A percentile compares a stretch with the other conserved stretches of the same genome.
Conservation (phyloP, 2,888 invertebrate species). For the Glyphotaelius pellucidus region DNA sequence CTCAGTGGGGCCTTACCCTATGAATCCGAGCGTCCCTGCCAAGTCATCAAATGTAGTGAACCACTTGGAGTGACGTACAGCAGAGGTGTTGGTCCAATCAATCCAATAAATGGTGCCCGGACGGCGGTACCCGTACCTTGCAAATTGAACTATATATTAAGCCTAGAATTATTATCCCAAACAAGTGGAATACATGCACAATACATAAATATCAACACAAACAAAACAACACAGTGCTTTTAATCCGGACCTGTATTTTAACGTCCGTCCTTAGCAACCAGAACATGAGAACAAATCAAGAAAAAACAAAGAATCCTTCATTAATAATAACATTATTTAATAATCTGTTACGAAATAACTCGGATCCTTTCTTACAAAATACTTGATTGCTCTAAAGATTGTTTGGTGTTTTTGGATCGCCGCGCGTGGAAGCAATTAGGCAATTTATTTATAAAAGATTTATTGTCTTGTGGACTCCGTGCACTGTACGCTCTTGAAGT, state of each 20-base stretch:
- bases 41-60: no score
- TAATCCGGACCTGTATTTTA: background rate
- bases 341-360: background rate
- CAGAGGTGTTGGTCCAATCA: no score
- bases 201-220: background rate
- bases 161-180: no score
- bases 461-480: background rate
- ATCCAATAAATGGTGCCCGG: no score
- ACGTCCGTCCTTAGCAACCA: no score
- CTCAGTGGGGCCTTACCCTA: no score
- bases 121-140: no score
- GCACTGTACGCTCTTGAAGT: background rate
- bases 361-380: background rate
- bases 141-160: no score
- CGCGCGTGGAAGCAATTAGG: background rate
- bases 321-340: background rate
- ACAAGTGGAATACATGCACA: no score
- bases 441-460: background rate
- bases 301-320: background rate
- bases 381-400: background rate
- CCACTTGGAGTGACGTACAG: no score
- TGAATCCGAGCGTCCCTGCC: no score
- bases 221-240: background rate
- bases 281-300: background rate
- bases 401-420: background rate